A percentile compares a stretch with the other conserved stretches of the same genome.
Conservation (phyloP, 2,888 invertebrate species). For the Villa cingulata region DNA sequence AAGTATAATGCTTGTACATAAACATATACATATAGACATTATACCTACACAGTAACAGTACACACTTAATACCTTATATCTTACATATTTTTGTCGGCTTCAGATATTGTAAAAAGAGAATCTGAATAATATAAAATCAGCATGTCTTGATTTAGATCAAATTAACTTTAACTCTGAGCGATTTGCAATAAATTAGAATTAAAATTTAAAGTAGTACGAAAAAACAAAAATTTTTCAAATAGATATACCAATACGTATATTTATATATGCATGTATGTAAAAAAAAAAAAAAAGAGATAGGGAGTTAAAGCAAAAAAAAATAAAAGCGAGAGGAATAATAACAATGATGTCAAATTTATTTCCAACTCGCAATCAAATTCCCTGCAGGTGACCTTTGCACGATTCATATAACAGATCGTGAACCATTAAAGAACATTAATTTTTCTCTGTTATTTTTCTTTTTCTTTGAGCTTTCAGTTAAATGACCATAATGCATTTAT, state of each 20-base stretch:
- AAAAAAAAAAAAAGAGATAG: too few species aligned
- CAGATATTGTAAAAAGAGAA: not conserved
- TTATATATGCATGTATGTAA: not conserved
- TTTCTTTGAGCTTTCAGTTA: not conserved
- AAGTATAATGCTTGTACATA: too few species aligned
- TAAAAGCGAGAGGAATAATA: too few species aligned
- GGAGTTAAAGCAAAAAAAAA: too few species aligned
- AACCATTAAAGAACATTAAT: not conserved
- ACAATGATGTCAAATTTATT: slow-evolving; percentile 26
- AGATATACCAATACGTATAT: not conserved
- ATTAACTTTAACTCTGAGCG: slow-evolving; percentile 17
- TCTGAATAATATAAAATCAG: not conserved
- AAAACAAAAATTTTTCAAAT: not conserved
- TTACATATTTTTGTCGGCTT: not conserved
- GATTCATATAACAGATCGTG: slow-evolving; percentile 1
- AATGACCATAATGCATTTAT: not conserved
- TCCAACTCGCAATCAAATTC: slow-evolving; percentile 29
- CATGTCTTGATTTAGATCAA: slow-evolving; percentile 9
- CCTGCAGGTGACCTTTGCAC: slow-evolving; percentile 25
- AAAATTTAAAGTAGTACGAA: slow-evolving; percentile 11
- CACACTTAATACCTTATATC: too few species aligned
- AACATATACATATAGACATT: too few species aligned
- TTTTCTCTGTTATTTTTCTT: not conserved
- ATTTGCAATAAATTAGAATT: slow-evolving; percentile 20
- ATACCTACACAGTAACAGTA: too few species aligned